These are phyloP conservation scores for Bombyx mori DNA, from an alignment of 1,140 invertebrate species.

Conservation along the genomic window ASM3026992v2 NC_085117.1:9544001-9544500, in stretches of 20 bases:
- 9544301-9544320: slow-evolving; percentile 74
- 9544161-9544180: slow-evolving; percentile 76
- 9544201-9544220: slow-evolving; percentile 38
- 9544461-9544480: slow-evolving; percentile 29
- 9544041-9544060: slow-evolving; percentile 51
- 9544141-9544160: slow-evolving; percentile 77
- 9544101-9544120: slow-evolving; percentile 46
- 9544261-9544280: slow-evolving; percentile 43
- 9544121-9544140: slow-evolving; percentile 75
- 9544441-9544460: slow-evolving; percentile 40
- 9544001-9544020: slow-evolving; percentile 69
- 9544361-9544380: slow-evolving; percentile 56
- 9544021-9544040: slow-evolving; percentile 71
- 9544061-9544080: slow-evolving; percentile 48
- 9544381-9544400: slow-evolving; percentile 19
- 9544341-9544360: slow-evolving; percentile 44
- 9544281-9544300: slow-evolving; percentile 75
- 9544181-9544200: slow-evolving; percentile 44
- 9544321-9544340: slow-evolving; percentile 55
- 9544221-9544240: slow-evolving; percentile 69
- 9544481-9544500: slow-evolving; percentile 41
- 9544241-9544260: slow-evolving; percentile 38
- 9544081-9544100: slow-evolving; percentile 35
- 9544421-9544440: slow-evolving; percentile 31
- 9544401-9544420: slow-evolving; percentile 24